phyloP scores from a whole-genome alignment of 2,888 invertebrate species.

The Ernsta delagoae region DNA sequence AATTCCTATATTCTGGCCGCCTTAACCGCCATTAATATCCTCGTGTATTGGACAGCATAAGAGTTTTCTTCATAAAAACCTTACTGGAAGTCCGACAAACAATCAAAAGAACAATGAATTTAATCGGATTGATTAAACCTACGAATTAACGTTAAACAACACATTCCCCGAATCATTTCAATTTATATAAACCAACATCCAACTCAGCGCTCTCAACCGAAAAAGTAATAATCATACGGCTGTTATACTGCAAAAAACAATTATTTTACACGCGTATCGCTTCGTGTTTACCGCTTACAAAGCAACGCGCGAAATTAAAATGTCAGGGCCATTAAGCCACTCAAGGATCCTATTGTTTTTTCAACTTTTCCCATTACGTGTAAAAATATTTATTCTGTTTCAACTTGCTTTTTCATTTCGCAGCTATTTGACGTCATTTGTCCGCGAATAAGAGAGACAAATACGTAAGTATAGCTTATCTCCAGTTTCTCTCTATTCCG shows the following conservation, averaged over 20 bases:
- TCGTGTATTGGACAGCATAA: no score
- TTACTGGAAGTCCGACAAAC: no score
- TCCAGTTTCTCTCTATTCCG: no score
- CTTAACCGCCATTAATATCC: no score
- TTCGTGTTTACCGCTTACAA: background rate
- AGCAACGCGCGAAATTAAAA: constrained; percentile 32
- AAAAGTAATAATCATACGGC: constrained; percentile 12
- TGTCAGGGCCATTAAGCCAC: constrained; percentile 8
- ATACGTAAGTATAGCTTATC: no score
- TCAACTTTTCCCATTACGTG: background rate
- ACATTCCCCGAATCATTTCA: background rate
- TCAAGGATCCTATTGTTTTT: background rate
- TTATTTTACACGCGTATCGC: constrained; percentile 18
- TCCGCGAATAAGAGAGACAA: no score
- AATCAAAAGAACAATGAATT: no score
- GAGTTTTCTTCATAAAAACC: no score
- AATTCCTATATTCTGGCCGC: no score
- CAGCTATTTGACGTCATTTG: background rate
- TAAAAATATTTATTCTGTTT: background rate
- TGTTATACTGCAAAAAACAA: background rate
- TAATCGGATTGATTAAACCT: no score
- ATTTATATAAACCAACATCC: background rate
- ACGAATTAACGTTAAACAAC: no score
- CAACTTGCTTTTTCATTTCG: background rate
- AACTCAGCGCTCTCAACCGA: background rate